Evolutionary conservation across 2,113 vertebrate species (phyloP), one percentile per base, ranked within the genome.

Genomic region (Carlito syrichta): DNA sequence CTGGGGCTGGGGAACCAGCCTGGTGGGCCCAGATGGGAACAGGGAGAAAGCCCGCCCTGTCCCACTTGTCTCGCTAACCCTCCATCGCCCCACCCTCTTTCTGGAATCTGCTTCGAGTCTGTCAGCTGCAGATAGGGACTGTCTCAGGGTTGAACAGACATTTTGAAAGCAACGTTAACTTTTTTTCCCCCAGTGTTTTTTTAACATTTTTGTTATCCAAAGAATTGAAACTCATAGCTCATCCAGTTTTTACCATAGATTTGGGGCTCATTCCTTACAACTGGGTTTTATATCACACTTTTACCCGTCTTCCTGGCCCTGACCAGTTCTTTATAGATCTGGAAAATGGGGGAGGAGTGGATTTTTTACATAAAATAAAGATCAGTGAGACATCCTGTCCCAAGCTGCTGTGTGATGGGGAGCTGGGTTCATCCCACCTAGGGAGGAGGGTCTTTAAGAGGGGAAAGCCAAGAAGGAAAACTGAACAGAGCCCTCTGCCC

Each of bases 101-200:
- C 62, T 5, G 6, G 43, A 63, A 48, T 20, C 11, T 6, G 19
- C 94, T 50, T 50, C 52, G 66, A 63, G 63, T n/a, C 77, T 6
- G 9, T 79, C 19, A 23, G 2, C 73, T 1, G 0, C 30, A 22
- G 14, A n/a, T 11, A 3, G 81, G 87, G 56, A 4, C 2, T 0
- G 96, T 86, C 97, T 94, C 23, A 6, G 94, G n/a, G 73, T 89
- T 92, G 94, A 50, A 84, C 1, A 1, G 92, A 83, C 40, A 22
- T 62, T 92, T 45, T 48, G 82, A 71, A 91, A n/a, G 25, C 71
- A 1, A 10, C 45, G 74, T 43, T 68, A 63, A 77, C 32, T 86
- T 77, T 62, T 20, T 45, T 73, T 19, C 20, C 69, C 48, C 63
- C 52, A 13, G 56, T 86, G 63, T 89, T 60, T 94, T 60, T 94